Evolutionary conservation across 2,113 vertebrate species (phyloP), one percentile per base, ranked within the genome.

Genomic region (Centropus bengalensis): DNA sequence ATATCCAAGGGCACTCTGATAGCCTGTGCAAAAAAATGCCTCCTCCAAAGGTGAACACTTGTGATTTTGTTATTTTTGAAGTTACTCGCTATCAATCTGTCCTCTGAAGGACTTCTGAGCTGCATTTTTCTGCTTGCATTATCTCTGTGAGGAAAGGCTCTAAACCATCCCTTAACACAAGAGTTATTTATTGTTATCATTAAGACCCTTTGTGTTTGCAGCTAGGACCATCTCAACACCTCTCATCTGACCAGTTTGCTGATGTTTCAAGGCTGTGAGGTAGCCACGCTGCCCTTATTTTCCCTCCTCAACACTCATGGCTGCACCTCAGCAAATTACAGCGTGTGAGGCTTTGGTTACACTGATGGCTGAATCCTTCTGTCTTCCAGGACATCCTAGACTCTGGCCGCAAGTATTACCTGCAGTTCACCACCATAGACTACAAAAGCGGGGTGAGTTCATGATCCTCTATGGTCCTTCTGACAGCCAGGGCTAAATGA

Each of bases 341-440:
- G 55, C 6, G 15, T 1, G 0, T 2, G 1, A 75, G 7, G 38
- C 32, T 67, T 3, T 4, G 9, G 70, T 23, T 8, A 20, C 23
- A 5, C 59, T 58, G 49, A 40, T 10, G 26, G 27, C 54, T 67
- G 20, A 54, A 24, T 18, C 44, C 54, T 81, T 24, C 23, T 97
- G 15, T 97, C 28, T 97, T 97, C 7, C 96, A 98, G 98, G 19
- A 27, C 36, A 95, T 95, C 55, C 91, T 93, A 15, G 90, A 83
- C 51, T 55, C 88, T 5, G 97, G 97, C 17, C 77, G 74, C 62
- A 96, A 97, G 88, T 97, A 97, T 6, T 96, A 97, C 75, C 32
- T 98, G 92, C 94, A 93, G 24, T 98, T 98, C 87, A 97, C 94
- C 47, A 96, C 97, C 1, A 86, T 97, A 23, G 76, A 55, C 75